Evolutionary conservation across 2,888 invertebrate species (phyloP), one percentile per base, ranked within the genome.

Genomic region (Ypsolopha sequella): DNA sequence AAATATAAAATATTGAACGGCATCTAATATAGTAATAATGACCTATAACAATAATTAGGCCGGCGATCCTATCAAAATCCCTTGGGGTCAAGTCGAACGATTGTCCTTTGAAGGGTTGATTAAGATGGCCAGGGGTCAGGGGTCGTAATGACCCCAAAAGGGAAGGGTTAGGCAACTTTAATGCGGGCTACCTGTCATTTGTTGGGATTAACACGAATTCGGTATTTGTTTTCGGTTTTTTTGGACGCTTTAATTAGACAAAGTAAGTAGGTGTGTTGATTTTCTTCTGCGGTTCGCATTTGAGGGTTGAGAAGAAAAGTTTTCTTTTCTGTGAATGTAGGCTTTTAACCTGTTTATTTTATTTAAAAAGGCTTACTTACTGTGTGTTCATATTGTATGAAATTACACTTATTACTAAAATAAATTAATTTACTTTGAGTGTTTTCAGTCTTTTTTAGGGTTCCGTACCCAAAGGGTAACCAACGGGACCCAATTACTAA

Each of bases 51-150:
- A 82, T 82, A 80, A 82, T 82, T 80, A 81, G 79, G 76, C 78
- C 63, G 70, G 65, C 65, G 66, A 72, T 72, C 69, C 64, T 52
- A 52, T 52, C 51, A 46, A n/a, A 45, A 61, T 68, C 75, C 71
- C 58, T 41, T 49, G 65, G 78, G 80, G 80, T 80, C 77, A 77
- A 79, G 73, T 52, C 36, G 44, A 68, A 68, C 80, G 80, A 80
- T 82, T 76, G 84, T 79, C 80, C 82, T 80, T 79, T 76, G 79
- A 78, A 76, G 80, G 84, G 80, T 78, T 80, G 81, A 82, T 82
- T 82, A 81, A 85, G 84, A 85, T 80, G 81, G 76, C 80, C 81
- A 24, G 48, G 48, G 67, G 68, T 63, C 48, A 58, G 58, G 60
- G 61, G 62, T 64, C 65, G 59, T 72, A 76, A 76, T 73, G 74